Evolutionary conservation across 2,113 vertebrate genomes (phyloP).

Genomic region (Turdus rufiventris): DNA sequence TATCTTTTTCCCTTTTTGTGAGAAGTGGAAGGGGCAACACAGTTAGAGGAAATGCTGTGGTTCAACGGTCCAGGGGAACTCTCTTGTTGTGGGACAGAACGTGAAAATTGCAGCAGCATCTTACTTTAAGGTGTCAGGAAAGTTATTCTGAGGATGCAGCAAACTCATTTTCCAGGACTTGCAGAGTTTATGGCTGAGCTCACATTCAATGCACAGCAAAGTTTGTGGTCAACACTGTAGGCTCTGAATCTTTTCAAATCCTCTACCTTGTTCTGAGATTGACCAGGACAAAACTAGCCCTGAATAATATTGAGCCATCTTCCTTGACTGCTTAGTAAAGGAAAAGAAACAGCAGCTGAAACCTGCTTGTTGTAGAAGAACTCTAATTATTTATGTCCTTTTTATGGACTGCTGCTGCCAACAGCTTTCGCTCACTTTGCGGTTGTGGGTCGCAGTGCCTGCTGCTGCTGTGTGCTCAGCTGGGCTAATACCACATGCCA

Average conservation of each 20-base stretch:
- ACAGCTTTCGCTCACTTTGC: not conserved
- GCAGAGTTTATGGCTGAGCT: not conserved
- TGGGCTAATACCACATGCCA: not conserved
- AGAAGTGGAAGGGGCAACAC: not conserved
- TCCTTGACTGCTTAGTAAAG: not conserved
- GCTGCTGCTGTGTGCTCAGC: constrained; percentile 35
- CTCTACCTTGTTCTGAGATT: not conserved
- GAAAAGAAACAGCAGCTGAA: constrained; percentile 13
- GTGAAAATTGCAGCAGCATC: not conserved
- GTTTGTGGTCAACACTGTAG: not conserved
- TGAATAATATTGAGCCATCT: not conserved
- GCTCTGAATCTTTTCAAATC: not conserved
- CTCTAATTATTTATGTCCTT: constrained; percentile 16
- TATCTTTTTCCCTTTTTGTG: not conserved
- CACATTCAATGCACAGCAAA: not conserved
- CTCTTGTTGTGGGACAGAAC: fast-evolving
- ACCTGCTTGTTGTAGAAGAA: constrained; percentile 21
- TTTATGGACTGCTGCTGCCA: constrained; percentile 6
- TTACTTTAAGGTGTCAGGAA: not conserved
- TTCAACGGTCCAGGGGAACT: not conserved
- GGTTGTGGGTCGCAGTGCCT: not conserved
- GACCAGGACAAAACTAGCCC: not conserved
- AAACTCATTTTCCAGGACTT: not conserved
- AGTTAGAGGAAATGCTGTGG: fast-evolving
- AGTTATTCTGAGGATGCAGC: not conserved